Conservation (phyloP, 1,140 invertebrate genomes). For the Daktulosphaira vitifoliae region DNA sequence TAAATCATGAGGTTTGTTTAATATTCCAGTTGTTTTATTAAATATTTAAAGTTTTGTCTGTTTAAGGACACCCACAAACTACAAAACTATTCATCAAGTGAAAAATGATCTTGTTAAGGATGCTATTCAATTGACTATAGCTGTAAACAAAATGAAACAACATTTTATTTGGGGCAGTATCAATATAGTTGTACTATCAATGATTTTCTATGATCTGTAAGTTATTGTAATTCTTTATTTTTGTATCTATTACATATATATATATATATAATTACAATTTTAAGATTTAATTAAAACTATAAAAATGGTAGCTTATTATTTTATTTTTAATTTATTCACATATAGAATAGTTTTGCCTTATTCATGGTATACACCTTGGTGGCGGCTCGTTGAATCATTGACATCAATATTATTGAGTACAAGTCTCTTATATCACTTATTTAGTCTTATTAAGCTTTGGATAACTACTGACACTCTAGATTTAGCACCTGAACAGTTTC, state of each 20-base stretch:
- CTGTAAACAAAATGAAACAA: conserved; percentile 15
- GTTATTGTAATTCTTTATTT: background rate
- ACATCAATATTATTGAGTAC: background rate
- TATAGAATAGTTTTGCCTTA: conserved; percentile 17
- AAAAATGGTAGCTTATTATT: background rate
- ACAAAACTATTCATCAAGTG: background rate
- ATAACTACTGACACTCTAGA: conserved; percentile 6
- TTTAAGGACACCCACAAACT: conserved; percentile 5
- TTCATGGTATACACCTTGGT: conserved; percentile 27
- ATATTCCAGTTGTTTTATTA: background rate
- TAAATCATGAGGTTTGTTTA: conserved; percentile 20
- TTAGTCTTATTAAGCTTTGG: conserved; percentile 12
- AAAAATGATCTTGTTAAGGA: conserved; percentile 23
- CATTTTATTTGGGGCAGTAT: conserved; percentile 23
- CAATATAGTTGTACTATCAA: conserved; percentile 6
- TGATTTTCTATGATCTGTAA: conserved; percentile 23
- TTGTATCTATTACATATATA: too few relatives aligned
- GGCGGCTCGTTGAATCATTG: conserved; percentile 15
- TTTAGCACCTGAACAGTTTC: conserved; percentile 17
- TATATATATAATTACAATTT: too few relatives aligned
- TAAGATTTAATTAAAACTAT: too few relatives aligned
- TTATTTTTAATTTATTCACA: background rate
- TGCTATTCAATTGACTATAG: conserved; percentile 22
- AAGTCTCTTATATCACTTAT: conserved; percentile 18
- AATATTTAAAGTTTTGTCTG: background rate